Evolutionary conservation across 1,140 invertebrate species (phyloP).

Genomic region (Steinernema feltiae): DNA sequence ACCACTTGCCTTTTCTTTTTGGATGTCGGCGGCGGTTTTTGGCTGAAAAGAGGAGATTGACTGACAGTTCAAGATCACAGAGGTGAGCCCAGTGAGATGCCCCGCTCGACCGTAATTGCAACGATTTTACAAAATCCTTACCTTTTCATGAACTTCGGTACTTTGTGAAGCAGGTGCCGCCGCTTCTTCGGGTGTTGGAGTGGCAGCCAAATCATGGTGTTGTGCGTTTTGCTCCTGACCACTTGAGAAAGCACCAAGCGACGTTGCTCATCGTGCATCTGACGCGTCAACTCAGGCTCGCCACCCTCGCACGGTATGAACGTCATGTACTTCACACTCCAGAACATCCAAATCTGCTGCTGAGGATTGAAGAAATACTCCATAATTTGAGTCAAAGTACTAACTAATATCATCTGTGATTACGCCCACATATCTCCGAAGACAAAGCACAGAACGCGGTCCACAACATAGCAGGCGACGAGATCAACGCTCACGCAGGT

Average conservation of each 20-base stretch:
- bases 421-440: no score
- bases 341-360: slow-evolving; percentile 85
- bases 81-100: no score
- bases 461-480: no score
- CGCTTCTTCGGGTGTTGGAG: neutral
- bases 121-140: slow-evolving; percentile 28
- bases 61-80: no score
- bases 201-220: neutral
- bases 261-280: slow-evolving; percentile 43
- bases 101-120: no score
- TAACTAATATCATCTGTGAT: no score
- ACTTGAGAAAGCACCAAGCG: neutral
- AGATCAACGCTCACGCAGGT: no score
- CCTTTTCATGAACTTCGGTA: no score
- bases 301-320: slow-evolving; percentile 62
- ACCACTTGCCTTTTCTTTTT: slow-evolving; percentile 95
- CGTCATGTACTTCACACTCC: slow-evolving; percentile 75
- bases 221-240: neutral
- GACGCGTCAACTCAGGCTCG: slow-evolving; percentile 38
- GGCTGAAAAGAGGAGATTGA: no score
- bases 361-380: slow-evolving; percentile 71
- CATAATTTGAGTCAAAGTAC: slow-evolving; percentile 69
- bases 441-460: no score
- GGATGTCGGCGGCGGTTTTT: slow-evolving; percentile 94
- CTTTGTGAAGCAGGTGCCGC: no score